Evolutionary conservation across 2,797 vertebrate species (phyloP), one percentile per base, ranked within the genome.

Genomic region (Tinamus major): DNA sequence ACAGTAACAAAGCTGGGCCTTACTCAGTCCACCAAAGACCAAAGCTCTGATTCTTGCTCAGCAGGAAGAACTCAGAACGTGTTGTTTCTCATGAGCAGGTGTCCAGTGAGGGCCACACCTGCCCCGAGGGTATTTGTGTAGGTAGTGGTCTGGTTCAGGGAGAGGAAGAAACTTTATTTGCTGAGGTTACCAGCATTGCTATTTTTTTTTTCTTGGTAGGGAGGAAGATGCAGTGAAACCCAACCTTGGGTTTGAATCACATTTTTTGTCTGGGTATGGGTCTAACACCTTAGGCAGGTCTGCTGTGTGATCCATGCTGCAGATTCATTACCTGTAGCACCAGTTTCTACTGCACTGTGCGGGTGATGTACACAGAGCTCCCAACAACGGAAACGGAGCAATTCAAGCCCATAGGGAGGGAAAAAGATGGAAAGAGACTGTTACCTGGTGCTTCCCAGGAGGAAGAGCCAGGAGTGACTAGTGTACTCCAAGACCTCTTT

Each of bases 21-120:
- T 31, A 51, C 46, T 76, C 13, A 74, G 3, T 59, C 35, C 27
- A 62, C n/a, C 9, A 42, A 75, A 35, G 65, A 67, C 64, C 71
- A 94, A 95, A 93, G 72, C 79, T 91, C 23, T 84, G 65, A 80
- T 71, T 88, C 80, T 75, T 84, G 82, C 33, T 91, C 27, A 48
- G 19, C 8, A 59, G 48, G 29, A 72, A 85, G 81, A 80, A 7
- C 46, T 61, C 69, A 39, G 58, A 89, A 31, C 5, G 15, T 4
- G n/a, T 2, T 21, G 49, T 51, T 55, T 7, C 2, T 17, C 5
- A 13, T 26, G 23, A 59, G 20, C 17, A 41, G 33, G n/a, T 48
- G 16, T 13, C 53, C 46, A 55, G 10, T 5, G 27, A 64, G 26
- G 37, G 20, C 3, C 46, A 62, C 17, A 35, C 18, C 20, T 1